Base-by-base conservation (phyloP, 1,140 invertebrate genomes). In the Coboldia fuscipes region DNA sequence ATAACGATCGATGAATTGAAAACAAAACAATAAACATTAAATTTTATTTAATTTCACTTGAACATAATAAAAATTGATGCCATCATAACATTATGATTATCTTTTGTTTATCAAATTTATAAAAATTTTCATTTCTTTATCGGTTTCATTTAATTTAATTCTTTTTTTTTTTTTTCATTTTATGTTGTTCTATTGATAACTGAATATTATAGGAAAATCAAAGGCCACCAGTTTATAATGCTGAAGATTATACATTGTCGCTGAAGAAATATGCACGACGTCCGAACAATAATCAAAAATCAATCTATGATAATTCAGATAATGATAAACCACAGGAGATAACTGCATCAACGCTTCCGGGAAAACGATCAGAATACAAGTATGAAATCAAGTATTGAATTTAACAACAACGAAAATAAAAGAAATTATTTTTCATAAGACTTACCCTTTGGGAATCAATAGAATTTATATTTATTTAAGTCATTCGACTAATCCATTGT, bases 171-270 rank as follows among this genome's bases (percentile, higher is more conserved):
- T 34, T 26, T 34, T 4, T 14, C n/a, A 3, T 26, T 14, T 34
- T 12, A 6, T 17, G 21, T 16, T 26, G 8, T 8, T 24, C 7
- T n/a, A 24, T 24, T 24, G 7, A 24, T 24, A 24, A 7, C 7
- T 24, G 7, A 8, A 32, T 17, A 13, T 5, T 34, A 9, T 50
- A 81, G 75, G 75, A 81, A 48, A 79, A 81, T 43, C 70, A 79
- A 46, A 60, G 81, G 33, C 80, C 82, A 32, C 81, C 82, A 3
- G 73, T 81, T 15, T 85, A 84, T 60, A 83, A 84, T 54, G 72
- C 77, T 0, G 80, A 85, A 52, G 79, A 84, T 47, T 84, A 83
- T 49, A 73, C 72, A 3, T 59, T 69, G 8, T 74, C 75, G 0
- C 48, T 85, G 30, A 70, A 72, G 41, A 78, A 79, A 63, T 81